Evolutionary conservation across 2,888 invertebrate genomes (phyloP), one percentile per base, ranked within the genome.

Genomic region (Megamerina dolium): DNA sequence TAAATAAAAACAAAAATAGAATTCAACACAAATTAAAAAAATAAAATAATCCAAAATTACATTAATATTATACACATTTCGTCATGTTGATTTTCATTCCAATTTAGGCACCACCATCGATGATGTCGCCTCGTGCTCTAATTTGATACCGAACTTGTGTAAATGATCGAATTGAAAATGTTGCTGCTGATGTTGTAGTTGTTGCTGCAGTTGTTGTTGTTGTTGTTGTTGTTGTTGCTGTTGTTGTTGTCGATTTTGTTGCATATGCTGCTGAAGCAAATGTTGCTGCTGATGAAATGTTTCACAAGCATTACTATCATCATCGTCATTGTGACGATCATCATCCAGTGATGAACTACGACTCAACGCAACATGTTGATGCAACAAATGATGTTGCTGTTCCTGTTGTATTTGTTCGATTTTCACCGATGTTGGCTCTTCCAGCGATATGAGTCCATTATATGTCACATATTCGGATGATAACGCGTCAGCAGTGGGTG

Each of bases 101-200:
- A 66, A 63, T 57, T 72, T 71, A n/a, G n/a, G n/a, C 19, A 71
- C 68, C 34, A 66, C 61, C n/a, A n/a, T n/a, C n/a, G n/a, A n/a
- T n/a, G n/a, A n/a, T n/a, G n/a, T n/a, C n/a, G 68, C 56, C 21
- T 65, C 63, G 20, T 68, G 61, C 30, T 69, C 70, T 34, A 64
- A 61, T 45, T 66, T 66, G 6, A 64, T 55, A 4, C 58, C 61
- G 19, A 65, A 58, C 37, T 65, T 66, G n/a, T 63, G 57, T 39
- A 61, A 48, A 49, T 66, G 61, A 35, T 63, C 58, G 45, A 64
- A 49, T 9, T 66, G 61, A 37, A 64, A 57, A 45, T 65, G 57
- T 12, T 67, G 63, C 41, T 61, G 59, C 4, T 64, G 64, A 10
- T 57, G 49, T 4, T 57, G 57, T n/a, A 55, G 52, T 9, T 54